phyloP scores from a whole-genome alignment of 37 sponge, comb jelly and placozoan genomes.

The Cliona cf. orientalis region DNA sequence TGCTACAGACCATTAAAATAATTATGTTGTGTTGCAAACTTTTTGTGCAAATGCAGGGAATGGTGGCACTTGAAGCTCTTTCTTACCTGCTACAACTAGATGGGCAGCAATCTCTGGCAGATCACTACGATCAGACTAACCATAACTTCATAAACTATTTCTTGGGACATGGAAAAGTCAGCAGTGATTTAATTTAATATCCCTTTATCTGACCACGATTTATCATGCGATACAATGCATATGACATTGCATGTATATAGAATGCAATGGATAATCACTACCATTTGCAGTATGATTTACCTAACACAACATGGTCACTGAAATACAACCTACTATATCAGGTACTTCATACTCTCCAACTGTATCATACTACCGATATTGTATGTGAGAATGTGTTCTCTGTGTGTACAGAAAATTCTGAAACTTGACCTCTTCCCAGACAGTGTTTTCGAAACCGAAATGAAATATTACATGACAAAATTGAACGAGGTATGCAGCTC shows the following conservation, averaged over 20 bases:
- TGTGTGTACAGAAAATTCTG: conserved; percentile 31
- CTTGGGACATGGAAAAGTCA: conserved; percentile 38
- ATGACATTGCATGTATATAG: too few species aligned
- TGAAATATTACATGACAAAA: conserved; percentile 46
- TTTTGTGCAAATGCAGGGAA: too few species aligned
- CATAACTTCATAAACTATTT: conserved; percentile 50
- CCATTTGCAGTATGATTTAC: conserved; percentile 60
- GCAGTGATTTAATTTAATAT: background rate
- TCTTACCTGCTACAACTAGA: conserved; percentile 42
- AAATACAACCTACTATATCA: conserved; percentile 81
- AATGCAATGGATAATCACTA: conserved; percentile 66
- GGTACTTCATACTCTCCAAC: background rate
- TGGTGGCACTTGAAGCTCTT: background rate
- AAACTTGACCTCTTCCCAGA: conserved; percentile 52
- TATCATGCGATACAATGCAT: conserved; percentile 1
- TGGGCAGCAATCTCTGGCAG: conserved; percentile 27
- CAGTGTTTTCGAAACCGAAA: conserved; percentile 39
- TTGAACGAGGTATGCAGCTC: conserved; percentile 37
- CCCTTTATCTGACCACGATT: background rate
- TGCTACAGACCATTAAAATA: too few species aligned
- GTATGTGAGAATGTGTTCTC: too few species aligned
- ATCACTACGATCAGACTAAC: background rate
- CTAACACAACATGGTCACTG: conserved; percentile 68
- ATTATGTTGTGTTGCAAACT: too few species aligned
- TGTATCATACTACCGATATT: background rate